These are phyloP conservation scores for Solea senegalensis DNA, from an alignment of 2,113 vertebrate genomes.

Conservation along the genomic window DNA sequence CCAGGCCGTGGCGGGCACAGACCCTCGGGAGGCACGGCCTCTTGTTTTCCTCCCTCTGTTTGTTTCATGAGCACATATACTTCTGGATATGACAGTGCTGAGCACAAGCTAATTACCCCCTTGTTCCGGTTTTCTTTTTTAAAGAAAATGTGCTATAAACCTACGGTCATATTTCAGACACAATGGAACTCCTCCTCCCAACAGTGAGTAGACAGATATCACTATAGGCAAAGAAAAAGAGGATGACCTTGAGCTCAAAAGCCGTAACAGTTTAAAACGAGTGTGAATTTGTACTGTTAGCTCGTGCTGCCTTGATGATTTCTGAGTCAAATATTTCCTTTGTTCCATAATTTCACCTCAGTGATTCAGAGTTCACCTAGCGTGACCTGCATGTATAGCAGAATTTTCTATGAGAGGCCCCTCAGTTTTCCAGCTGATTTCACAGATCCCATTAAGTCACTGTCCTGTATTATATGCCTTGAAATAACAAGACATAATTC, in stretches of 20 bases:
- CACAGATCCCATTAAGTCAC: conserved; percentile 74
- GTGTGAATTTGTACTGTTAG: conserved; percentile 32
- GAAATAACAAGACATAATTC: conserved; percentile 78
- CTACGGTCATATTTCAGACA: conserved; percentile 38
- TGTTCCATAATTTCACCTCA: conserved; percentile 37
- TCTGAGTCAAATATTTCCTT: conserved; percentile 54
- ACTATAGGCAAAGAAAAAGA: neutral
- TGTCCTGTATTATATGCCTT: conserved; percentile 76
- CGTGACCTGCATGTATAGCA: conserved; percentile 36
- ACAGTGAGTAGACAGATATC: conserved; percentile 9
- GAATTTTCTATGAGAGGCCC: conserved; percentile 41
- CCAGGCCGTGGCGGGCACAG: conserved; percentile 84
- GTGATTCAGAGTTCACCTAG: conserved; percentile 18
- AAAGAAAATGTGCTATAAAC: conserved; percentile 48
- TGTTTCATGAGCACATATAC: conserved; percentile 82
- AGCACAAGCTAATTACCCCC: conserved; percentile 85
- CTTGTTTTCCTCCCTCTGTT: conserved; percentile 84
- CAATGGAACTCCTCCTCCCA: conserved; percentile 7
- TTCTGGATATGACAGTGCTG: conserved; percentile 84
- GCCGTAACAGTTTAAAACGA: neutral
- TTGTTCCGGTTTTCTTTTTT: neutral
- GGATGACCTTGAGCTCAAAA: conserved; percentile 28
- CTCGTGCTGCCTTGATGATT: conserved; percentile 10
- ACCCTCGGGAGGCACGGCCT: conserved; percentile 83
- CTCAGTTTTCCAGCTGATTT: conserved; percentile 69